Base-by-base conservation (phyloP, 1,140 invertebrate genomes). In the Drosophila teissieri region DNA sequence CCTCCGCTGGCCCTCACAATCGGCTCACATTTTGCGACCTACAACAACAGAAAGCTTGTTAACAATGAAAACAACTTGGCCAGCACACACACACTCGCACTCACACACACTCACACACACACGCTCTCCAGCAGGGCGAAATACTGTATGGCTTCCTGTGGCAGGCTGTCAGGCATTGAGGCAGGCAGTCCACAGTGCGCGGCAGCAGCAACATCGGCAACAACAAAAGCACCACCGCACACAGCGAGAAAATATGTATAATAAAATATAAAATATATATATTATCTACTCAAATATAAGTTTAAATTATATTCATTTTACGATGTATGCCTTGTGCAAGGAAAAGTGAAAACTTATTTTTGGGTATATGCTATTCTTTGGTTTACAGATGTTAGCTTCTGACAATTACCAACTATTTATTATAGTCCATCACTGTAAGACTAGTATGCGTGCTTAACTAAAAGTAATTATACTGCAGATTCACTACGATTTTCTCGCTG, bases 91-190 rank as follows among this genome's bases (percentile, higher is more conserved):
- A 14, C 52, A 72, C n/a, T n/a, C n/a, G n/a, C 19, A 19, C 19
- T 19, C 57, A 56, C 51, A 51, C 49, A 39, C 27, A 14, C 52
- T 62, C 48, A 61, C 73, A 55, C 42, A 31, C 27, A 14, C 52
- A 72, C 48, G 61, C 69, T 45, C 49, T 34, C 52, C 14, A 61
- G 51, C 22, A 6, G 27, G 34, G 60, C 53, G 70, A 81, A 78
- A 85, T 86, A 81, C 84, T 88, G 79, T 89, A 89, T 84, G 84
- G 84, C 84, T 89, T 89, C 84, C 84, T 89, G 84, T 88, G 84
- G 80, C 84, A 89, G 84, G 60, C 84, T 89, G 84, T 84, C 84
- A 90, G 85, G 62, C 62, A 54, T 70, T 78, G 74, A 72, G 65
- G 72, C 42, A 58, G 46, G 72, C 82, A 83, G 80, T 80, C 83